Evolutionary conservation across 2,888 invertebrate species (phyloP), one percentile per base, ranked within the genome.

Genomic region (Scaptomyza polygonia): DNA sequence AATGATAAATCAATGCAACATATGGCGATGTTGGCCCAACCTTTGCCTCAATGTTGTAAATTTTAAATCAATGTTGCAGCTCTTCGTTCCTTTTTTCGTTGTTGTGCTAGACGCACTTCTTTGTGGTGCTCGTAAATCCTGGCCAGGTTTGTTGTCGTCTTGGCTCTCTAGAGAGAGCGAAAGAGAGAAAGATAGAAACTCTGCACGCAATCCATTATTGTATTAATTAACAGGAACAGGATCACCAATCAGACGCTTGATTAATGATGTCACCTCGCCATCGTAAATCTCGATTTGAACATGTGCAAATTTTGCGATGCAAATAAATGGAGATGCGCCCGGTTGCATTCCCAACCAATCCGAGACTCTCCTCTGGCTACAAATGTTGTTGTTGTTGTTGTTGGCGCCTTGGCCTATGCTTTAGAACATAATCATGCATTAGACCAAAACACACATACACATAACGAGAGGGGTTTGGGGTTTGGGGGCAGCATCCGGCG

Each of bases 181-280:
- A 9, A 2, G 14, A 14, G 36, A 7, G 36, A 1, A 14, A 36
- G 8, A 14, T 2, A 36, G 8, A 14, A 12, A 4, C 14, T 14
- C 49, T 44, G 51, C 76, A 76, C 77, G 86, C 91, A 86, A 91
- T 91, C 89, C 88, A 91, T 91, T 91, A 91, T 91, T 91, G 91
- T 91, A 91, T 91, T 91, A 91, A 91, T 91, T 91, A 91, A 91
- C 91, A 91, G 90, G 90, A 91, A 91, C 91, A 91, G 91, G 91
- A 91, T 91, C 91, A 91, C 91, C 91, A 91, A 91, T 91, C 91
- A 91, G 91, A 85, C 86, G 90, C 89, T 91, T 91, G 91, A 91
- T 91, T 91, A 91, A 91, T 91, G 91, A 91, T 91, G 91, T 91
- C 91, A 91, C 88, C 89, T 84, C 48, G 81, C 83, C 88, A 80